phyloP scores from a whole-genome alignment of 2,797 vertebrate species.

The Valencia hispanica region DNA sequence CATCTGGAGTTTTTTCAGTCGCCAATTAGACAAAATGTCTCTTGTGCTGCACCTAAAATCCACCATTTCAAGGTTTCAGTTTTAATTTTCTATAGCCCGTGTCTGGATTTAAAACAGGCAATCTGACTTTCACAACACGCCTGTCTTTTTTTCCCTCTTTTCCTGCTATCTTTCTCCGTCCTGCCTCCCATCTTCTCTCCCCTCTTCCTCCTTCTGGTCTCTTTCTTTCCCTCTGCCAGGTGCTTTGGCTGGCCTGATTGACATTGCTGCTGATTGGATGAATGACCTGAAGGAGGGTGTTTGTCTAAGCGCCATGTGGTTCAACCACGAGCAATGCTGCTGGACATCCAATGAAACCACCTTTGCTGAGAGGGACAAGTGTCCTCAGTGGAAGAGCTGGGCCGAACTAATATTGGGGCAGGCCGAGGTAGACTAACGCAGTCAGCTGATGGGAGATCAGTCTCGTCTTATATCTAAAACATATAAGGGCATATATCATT shows the following conservation, averaged over 20 bases:
- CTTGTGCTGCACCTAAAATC: not conserved
- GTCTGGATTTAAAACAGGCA: not conserved
- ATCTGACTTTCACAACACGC: conserved; percentile 6
- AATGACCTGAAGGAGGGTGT: conserved; percentile 98
- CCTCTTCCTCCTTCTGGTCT: not conserved
- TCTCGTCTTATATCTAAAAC: not conserved
- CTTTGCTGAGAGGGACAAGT: conserved; percentile 97
- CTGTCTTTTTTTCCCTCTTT: not conserved
- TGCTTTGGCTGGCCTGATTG: conserved; percentile 95
- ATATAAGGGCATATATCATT: not conserved
- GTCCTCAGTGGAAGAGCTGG: conserved; percentile 98
- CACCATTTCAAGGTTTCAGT: not conserved
- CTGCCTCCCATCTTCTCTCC: not conserved
- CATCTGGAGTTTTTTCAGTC: not conserved
- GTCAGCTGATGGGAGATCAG: not conserved
- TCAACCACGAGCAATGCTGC: conserved; percentile 98
- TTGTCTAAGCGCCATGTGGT: conserved; percentile 96
- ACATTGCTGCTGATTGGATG: conserved; percentile 99
- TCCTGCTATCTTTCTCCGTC: not conserved
- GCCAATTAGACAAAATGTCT: not conserved
- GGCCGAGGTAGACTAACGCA: conserved; percentile 86
- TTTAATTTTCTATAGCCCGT: not conserved
- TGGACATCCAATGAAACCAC: conserved; percentile 98
- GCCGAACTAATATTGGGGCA: conserved; percentile 97
- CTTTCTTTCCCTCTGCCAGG: conserved; percentile 74